Conservation (phyloP, 2,113 vertebrate species). For the Anolis carolinensis region DNA sequence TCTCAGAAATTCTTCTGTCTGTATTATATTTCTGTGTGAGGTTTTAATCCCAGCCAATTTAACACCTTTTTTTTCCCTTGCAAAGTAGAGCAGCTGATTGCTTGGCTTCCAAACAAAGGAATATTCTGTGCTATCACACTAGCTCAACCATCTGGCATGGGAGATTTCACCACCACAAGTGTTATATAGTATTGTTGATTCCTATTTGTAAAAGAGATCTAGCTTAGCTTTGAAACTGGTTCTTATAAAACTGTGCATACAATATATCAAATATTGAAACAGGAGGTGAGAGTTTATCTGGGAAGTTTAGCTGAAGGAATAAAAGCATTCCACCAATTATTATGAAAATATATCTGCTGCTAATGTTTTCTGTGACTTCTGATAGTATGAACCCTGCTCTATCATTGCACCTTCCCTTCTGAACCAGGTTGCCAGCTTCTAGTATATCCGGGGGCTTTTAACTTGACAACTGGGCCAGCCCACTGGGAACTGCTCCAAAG, state of each 20-base stretch:
- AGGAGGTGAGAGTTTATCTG: not conserved
- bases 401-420: not conserved
- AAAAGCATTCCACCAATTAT: not conserved
- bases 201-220: not conserved
- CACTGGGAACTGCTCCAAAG: conserved; percentile 97
- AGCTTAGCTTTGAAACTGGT: not conserved
- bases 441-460: conserved; percentile 96
- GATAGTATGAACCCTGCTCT: not conserved
- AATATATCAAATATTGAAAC: not conserved
- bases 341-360: not conserved
- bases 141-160: not conserved
- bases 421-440: conserved; percentile 90
- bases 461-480: conserved; percentile 95
- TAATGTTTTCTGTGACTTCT: not conserved
- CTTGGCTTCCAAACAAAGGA: too few relatives aligned
- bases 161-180: not conserved
- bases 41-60: not conserved
- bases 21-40: too few relatives aligned
- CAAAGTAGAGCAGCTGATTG: not conserved
- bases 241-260: not conserved
- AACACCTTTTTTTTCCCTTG: not conserved
- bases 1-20: too few relatives aligned
- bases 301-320: not conserved
- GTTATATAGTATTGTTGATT: not conserved
- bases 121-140: not conserved